Evolutionary conservation across 92 coral and sea anemone genomes (phyloP), one percentile per base, ranked within the genome.

Genomic region (Montipora capitata): DNA sequence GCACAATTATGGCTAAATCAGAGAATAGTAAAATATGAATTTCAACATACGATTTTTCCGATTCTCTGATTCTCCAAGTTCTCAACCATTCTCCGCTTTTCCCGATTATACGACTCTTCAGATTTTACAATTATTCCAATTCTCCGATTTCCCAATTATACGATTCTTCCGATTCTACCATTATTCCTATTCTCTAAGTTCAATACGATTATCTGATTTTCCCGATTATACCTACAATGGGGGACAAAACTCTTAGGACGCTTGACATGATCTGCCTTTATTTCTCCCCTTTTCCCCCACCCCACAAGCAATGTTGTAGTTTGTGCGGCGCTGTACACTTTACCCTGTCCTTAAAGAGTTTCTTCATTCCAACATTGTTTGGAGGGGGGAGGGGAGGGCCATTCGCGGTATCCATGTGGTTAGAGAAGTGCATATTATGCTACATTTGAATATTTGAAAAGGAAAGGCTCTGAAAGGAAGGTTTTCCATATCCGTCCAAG

Each of bases 271-370:
- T 12, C 7, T 72, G 77, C 54, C 54, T 40, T 72, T 2, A 6
- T 72, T 72, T 72, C 44, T 45, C 16, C 74, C 74, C 85, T 74
- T 61, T 70, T 56, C 63, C 78, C 66, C 78, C 14, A 15, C 68
- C 78, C 78, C n/a, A 2, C 62, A 64, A 67, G 72, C 86, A 81
- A 81, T 81, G 68, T 81, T 81, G 69, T 68, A 66, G 59, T 77
- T 35, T 57, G 71, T 17, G 35, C 74, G 27, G 74, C 11, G 15
- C 74, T 27, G 45, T 27, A 68, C 74, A 27, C 40, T 68, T 68
- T 7, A 61, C 67, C 67, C 67, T 61, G 35, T 61, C 67, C 14
- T 61, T 13, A 61, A 61, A 1, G 44, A 5, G 78, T 14, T 10
- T 7, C 48, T 68, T 68, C 41, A 68, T 20, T 13, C 44, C 74